Evolutionary conservation across 2,888 invertebrate species (phyloP), one percentile per base, ranked within the genome.

Genomic region (Leucophenga maculata): DNA sequence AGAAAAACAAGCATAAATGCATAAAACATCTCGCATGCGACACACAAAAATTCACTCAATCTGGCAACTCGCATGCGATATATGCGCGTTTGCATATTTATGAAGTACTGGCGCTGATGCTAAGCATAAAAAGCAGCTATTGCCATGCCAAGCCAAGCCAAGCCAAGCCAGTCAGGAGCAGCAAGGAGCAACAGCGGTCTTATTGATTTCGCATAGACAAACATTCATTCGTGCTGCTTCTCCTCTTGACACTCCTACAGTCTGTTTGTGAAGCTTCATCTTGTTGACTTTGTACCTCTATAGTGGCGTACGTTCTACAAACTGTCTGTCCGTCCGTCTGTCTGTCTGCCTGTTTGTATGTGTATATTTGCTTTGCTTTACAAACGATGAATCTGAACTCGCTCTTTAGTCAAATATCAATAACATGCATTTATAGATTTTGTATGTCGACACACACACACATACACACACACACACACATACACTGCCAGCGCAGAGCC

Each of bases 391-490:
- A 50, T 52, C 18, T 52, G 52, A 52, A 52, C 52, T 52, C 20
- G 52, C 52, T 52, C 52, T 52, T 52, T 52, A 20, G 18, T 18
- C 52, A 52, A 52, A 52, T 52, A 52, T 52, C 52, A 52, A 52
- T 52, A 52, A 20, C 16, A 16, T 11, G 14, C 52, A 52, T 52
- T 52, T 52, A 52, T 52, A 52, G 52, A 52, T 52, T 52, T 52
- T 20, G 18, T 52, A 8, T 18, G 14, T 6, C 14, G n/a, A 18
- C 52, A 20, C 18, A 16, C 16, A 18, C n/a, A 11, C 16, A 52
- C 52, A 18, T 4, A 16, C 52, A 11, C 18, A 16, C 52, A 16
- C 20, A 52, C 52, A 1, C 18, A 11, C 39, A 39, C 39, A 6
- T 8, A 39, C 1, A 11, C 39, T 6, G 32, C 8, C 6, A 32